These are phyloP conservation scores for Camptogramma bilineatum DNA, from an alignment of 2,888 invertebrate species.

Conservation along the genomic window DNA sequence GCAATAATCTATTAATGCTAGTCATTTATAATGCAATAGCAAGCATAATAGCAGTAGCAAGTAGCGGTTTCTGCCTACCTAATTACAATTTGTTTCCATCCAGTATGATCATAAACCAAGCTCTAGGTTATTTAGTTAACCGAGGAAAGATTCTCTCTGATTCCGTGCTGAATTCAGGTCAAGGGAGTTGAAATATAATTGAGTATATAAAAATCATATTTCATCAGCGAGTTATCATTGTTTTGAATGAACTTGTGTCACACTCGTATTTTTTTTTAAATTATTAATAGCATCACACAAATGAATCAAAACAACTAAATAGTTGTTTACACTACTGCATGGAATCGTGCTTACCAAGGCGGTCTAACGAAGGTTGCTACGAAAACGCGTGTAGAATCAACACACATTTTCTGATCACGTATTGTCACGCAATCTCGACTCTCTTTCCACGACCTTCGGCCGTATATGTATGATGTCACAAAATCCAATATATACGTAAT, in stretches of 20 bases:
- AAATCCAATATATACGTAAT: constrained; percentile 9
- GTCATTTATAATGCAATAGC: too few species aligned
- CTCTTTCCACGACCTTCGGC: constrained; percentile 42
- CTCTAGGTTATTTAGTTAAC: not conserved
- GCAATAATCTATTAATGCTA: too few species aligned
- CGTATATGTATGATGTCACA: constrained; percentile 38
- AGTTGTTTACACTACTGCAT: constrained; percentile 14
- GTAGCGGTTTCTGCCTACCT: too few species aligned
- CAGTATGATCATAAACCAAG: not conserved
- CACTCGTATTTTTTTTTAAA: not conserved
- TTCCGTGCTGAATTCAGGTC: constrained; percentile 5
- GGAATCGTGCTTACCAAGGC: constrained; percentile 17
- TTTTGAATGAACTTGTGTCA: constrained; percentile 14
- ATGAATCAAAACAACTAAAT: constrained; percentile 10
- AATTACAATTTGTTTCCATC: not conserved
- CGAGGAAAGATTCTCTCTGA: not conserved
- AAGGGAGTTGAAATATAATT: constrained; percentile 4
- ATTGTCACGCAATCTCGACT: constrained; percentile 40
- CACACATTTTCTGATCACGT: constrained; percentile 36
- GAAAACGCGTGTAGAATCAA: constrained; percentile 16
- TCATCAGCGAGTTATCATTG: constrained; percentile 13
- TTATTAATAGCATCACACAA: constrained; percentile 12
- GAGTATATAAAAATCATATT: not conserved
- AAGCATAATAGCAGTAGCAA: too few species aligned
- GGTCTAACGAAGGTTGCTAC: constrained; percentile 26